Base-by-base conservation (phyloP, 2,797 vertebrate genomes). In the Gobio occitaniae region DNA sequence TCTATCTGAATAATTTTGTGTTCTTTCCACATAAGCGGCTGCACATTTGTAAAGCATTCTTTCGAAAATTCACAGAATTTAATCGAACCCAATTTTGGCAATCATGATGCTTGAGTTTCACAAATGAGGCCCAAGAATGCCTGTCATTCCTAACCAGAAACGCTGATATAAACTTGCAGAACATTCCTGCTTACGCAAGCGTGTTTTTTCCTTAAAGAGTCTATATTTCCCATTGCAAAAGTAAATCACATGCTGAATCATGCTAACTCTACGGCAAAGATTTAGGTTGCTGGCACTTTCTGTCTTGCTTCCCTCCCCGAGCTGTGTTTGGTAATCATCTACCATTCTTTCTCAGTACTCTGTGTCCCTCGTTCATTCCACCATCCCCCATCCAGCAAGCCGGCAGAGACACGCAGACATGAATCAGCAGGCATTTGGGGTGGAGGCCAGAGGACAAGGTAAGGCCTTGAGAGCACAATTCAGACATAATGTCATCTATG, bases 361-460 rank as follows among this genome's bases (percentile, higher is more conserved):
- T 29, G 52, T 83, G 69, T 87, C 70, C 71, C 78, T 71, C 66
- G 29, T 74, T 65, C 72, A 54, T 70, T 47, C 54, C 77, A 82
- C 84, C 71, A 74, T 84, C 68, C 88, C 86, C 81, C 86, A 87
- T 77, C 68, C 56, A 54, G 56, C 41, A 47, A 65, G 68, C 84
- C 32, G 9, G 68, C 29, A 15, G 76, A 79, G 75, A 69, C 74
- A 54, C 61, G 75, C 84, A 89, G 83, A 79, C 87, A 89, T 90
- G 87, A 93, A 91, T 90, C 86, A 88, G 86, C 89, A 88, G 90
- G 90, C 87, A 74, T 59, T 41, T 50, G 69, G 36, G 75, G 87
- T 83, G 80, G 87, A 90, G 83, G 88, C 87, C 89, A 87, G 89
- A 90, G 91, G 90, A 91, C 87, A 77, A 87, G 87, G 86, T 75